phyloP scores from a whole-genome alignment of 2,113 vertebrate genomes.

The Lonchura striata region DNA sequence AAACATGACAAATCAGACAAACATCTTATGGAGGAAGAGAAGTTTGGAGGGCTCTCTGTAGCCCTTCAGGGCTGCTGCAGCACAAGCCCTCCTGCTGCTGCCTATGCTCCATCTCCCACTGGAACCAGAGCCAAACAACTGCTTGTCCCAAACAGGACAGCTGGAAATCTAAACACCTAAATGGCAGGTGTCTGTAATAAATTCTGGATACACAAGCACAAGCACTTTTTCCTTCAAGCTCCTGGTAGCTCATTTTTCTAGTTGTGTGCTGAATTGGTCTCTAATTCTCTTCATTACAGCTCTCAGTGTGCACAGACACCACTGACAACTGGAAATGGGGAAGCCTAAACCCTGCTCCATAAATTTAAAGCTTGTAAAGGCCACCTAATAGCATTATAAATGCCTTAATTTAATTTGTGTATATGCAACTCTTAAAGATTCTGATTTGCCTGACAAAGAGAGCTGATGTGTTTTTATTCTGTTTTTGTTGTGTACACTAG shows the following conservation, averaged over 20 bases:
- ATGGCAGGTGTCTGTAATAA: not conserved
- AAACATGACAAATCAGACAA: not conserved
- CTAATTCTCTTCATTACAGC: not conserved
- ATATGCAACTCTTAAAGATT: constrained; percentile 32
- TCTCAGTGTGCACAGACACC: not conserved
- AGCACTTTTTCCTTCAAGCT: not conserved
- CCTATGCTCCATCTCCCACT: rapidly evolving
- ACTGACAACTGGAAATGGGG: not conserved
- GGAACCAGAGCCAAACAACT: not conserved
- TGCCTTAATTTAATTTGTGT: constrained; percentile 49
- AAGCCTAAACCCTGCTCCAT: not conserved
- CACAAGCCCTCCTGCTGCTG: not conserved
- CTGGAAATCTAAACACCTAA: not conserved
- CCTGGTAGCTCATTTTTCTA: not conserved
- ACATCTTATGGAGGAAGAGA: not conserved
- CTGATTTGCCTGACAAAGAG: constrained; percentile 41
- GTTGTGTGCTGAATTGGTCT: not conserved
- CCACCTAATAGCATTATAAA: constrained; percentile 33
- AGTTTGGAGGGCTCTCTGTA: not conserved
- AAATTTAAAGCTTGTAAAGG: constrained; percentile 30
- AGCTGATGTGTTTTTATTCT: constrained; percentile 32
- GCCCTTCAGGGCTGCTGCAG: not conserved
- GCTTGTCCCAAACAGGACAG: not conserved
- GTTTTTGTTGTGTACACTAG: constrained; percentile 31
- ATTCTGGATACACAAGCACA: not conserved